Conservation (phyloP, 2,797 vertebrate genomes). For the Chiroxiphia lanceolata region DNA sequence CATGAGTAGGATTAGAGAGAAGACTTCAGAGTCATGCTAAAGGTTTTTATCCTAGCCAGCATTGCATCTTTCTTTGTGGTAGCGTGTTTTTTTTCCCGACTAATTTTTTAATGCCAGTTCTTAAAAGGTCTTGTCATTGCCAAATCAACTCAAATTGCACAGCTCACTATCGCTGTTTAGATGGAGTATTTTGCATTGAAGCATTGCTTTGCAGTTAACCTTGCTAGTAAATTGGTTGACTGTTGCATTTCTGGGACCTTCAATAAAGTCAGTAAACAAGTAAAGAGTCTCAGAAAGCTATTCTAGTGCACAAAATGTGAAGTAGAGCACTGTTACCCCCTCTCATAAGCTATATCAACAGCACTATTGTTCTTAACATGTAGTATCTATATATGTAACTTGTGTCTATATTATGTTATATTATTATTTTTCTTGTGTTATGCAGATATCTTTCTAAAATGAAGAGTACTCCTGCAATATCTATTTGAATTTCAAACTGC, state of each 20-base stretch:
- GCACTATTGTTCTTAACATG: neutral
- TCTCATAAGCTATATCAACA: neutral
- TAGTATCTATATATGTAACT: neutral
- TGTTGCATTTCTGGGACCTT: neutral
- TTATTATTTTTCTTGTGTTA: neutral
- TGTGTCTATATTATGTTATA: neutral
- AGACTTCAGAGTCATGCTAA: neutral
- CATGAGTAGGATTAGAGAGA: neutral
- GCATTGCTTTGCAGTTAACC: neutral
- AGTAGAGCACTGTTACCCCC: neutral
- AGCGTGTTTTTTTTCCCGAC: fast-evolving
- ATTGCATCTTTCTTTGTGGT: neutral
- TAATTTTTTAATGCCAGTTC: neutral
- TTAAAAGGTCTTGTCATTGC: neutral
- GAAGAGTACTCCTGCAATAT: neutral
- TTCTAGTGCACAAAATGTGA: neutral
- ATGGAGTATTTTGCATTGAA: neutral
- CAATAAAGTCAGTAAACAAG: neutral
- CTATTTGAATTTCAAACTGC: neutral
- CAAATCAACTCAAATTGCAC: neutral
- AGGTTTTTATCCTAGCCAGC: neutral
- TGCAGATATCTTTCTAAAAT: neutral
- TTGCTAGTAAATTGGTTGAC: neutral
- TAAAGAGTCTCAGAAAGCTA: neutral
- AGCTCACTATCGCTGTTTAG: neutral